Conservation (phyloP, 2,888 invertebrate genomes). For the Pediacus dermestoides region DNA sequence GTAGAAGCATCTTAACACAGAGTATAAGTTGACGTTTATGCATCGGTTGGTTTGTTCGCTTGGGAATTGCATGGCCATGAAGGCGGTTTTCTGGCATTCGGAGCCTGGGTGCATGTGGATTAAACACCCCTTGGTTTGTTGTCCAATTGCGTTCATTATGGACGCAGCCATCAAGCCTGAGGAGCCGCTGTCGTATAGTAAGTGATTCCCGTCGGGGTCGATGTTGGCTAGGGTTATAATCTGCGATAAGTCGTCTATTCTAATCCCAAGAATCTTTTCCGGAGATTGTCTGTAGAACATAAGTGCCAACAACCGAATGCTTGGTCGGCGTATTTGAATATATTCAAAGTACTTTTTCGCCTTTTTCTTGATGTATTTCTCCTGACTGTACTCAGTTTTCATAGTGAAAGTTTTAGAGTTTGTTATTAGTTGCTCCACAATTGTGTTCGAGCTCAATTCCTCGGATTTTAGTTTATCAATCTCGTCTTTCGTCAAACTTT, state of each 20-base stretch:
- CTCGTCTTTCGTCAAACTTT: conserved; percentile 77
- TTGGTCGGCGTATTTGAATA: conserved; percentile 75
- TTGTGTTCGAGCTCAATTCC: conserved; percentile 74
- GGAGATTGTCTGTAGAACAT: conserved; percentile 81
- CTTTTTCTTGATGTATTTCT: conserved; percentile 94
- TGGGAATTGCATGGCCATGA: conserved; percentile 77
- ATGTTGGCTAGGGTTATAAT: conserved; percentile 80
- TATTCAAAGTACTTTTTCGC: conserved; percentile 89
- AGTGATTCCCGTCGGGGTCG: conserved; percentile 69
- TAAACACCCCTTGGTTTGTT: conserved; percentile 60
- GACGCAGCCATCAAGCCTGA: conserved; percentile 81
- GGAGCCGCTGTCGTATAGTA: conserved; percentile 86
- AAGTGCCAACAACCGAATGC: conserved; percentile 75
- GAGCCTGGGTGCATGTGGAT: conserved; percentile 79
- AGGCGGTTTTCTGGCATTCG: conserved; percentile 72
- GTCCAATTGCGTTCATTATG: conserved; percentile 73
- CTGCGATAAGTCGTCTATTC: conserved; percentile 87
- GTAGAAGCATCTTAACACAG: conserved; percentile 65
- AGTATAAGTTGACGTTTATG: conserved; percentile 72
- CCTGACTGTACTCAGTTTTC: conserved; percentile 90
- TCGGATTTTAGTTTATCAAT: conserved; percentile 75
- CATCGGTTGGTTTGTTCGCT: conserved; percentile 67
- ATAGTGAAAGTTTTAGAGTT: conserved; percentile 87
- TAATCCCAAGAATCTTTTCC: conserved; percentile 68
- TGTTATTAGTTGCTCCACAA: conserved; percentile 81